These are phyloP conservation scores for Corbicula japonica DNA, from an alignment of 2,888 invertebrate species.

Conservation along the genomic window DNA sequence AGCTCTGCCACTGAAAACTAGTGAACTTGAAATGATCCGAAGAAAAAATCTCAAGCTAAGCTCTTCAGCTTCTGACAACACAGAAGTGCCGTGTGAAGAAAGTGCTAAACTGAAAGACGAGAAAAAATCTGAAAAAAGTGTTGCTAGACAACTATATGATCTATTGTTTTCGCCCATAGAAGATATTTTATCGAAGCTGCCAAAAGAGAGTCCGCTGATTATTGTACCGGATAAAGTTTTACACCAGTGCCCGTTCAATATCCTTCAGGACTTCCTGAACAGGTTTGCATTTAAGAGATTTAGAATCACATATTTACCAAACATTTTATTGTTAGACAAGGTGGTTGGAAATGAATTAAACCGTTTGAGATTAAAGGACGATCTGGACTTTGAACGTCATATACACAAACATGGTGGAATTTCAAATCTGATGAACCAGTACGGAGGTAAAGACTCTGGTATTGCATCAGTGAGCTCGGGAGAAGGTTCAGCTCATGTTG, in stretches of 20 bases:
- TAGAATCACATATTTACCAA: slow-evolving; percentile 79
- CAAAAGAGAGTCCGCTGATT: slow-evolving; percentile 75
- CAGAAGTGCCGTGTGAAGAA: slow-evolving; percentile 37
- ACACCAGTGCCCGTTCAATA: slow-evolving; percentile 79
- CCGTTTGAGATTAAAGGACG: slow-evolving; percentile 73
- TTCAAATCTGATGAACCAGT: slow-evolving; percentile 37
- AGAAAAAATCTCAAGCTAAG: slow-evolving; percentile 68
- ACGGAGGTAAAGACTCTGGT: slow-evolving; percentile 14
- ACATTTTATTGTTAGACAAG: slow-evolving; percentile 79
- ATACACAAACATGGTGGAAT: slow-evolving; percentile 78
- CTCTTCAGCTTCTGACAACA: slow-evolving; percentile 15
- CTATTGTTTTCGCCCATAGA: slow-evolving; percentile 81
- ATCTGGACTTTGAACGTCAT: slow-evolving; percentile 79
- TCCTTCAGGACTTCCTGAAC: slow-evolving; percentile 78
- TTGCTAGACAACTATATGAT: slow-evolving; percentile 78
- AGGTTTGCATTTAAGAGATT: slow-evolving; percentile 73
- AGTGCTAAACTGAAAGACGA: slow-evolving; percentile 39
- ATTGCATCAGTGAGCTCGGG: slow-evolving; percentile 13
- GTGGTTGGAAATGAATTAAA: slow-evolving; percentile 80
- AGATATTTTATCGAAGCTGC: slow-evolving; percentile 79
- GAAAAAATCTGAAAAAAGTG: slow-evolving; percentile 65
- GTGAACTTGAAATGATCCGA: slow-evolving; percentile 65
- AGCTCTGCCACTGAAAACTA: slow-evolving; percentile 74
- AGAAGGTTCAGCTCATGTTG: background rate
- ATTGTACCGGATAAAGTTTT: slow-evolving; percentile 83